Evolutionary conservation across 2,888 invertebrate species (phyloP).

Genomic region (Caenorhabditis sinica): DNA sequence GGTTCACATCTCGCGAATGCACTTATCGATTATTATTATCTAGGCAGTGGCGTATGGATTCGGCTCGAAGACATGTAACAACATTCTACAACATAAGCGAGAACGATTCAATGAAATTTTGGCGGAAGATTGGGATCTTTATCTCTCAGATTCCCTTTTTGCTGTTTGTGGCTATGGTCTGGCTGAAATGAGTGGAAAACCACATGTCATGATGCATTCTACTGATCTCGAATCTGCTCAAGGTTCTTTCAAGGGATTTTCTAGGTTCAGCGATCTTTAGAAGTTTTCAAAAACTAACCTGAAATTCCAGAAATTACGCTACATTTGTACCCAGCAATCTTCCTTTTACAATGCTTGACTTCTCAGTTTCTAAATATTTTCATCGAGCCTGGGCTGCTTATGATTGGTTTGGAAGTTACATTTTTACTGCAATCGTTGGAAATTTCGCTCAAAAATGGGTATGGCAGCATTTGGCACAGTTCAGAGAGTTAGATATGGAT

Average conservation of each 20-base stretch:
- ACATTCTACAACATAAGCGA: slow-evolving; percentile 41
- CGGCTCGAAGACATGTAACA: slow-evolving; percentile 44
- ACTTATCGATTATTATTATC: background rate
- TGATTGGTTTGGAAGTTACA: slow-evolving; percentile 55
- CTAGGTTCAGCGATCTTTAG: slow-evolving; percentile 17
- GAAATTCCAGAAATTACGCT: slow-evolving; percentile 41
- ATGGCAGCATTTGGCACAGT: background rate
- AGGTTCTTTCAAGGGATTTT: slow-evolving; percentile 49
- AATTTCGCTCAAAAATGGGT: slow-evolving; percentile 59
- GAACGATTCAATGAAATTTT: slow-evolving; percentile 34
- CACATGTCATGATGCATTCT: slow-evolving; percentile 61
- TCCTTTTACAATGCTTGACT: slow-evolving; percentile 42
- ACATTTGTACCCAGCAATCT: slow-evolving; percentile 48
- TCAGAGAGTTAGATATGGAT: background rate
- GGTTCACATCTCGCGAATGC: slow-evolving; percentile 13
- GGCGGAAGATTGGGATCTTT: slow-evolving; percentile 42
- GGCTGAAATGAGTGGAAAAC: slow-evolving; percentile 48
- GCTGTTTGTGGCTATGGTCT: slow-evolving; percentile 56
- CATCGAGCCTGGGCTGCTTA: slow-evolving; percentile 47
- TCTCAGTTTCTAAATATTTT: slow-evolving; percentile 1
- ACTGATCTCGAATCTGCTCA: slow-evolving; percentile 56
- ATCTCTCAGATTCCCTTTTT: slow-evolving; percentile 52
- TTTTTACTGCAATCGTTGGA: slow-evolving; percentile 46
- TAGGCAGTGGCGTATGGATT: slow-evolving; percentile 46
- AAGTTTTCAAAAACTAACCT: background rate